These are phyloP conservation scores for Diadegma fenestrale DNA, from an alignment of 2,888 invertebrate species.

Conservation along the genomic window DNA sequence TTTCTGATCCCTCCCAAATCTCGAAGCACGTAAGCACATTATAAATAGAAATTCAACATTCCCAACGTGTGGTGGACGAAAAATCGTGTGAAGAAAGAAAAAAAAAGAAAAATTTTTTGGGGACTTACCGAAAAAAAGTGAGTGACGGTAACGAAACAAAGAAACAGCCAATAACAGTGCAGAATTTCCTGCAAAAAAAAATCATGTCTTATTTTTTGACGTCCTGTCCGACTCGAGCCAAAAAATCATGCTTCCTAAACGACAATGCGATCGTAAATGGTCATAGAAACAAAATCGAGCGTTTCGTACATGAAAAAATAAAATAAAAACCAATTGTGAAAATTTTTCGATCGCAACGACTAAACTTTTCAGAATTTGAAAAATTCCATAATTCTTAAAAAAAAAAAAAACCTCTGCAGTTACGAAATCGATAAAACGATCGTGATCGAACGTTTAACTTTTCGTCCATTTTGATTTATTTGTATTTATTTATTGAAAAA, in stretches of 20 bases:
- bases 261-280: neutral
- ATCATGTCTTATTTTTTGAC: constrained; percentile 23
- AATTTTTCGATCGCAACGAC: neutral
- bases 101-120: neutral
- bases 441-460: neutral
- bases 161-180: constrained; percentile 46
- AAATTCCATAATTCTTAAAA: too few relatives aligned
- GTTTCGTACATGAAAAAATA: neutral
- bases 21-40: neutral
- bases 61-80: neutral
- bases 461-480: neutral
- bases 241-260: constrained; percentile 7
- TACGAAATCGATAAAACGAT: neutral
- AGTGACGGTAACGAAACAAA: constrained; percentile 46
- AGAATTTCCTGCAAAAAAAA: constrained; percentile 59
- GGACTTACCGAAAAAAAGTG: constrained; percentile 54
- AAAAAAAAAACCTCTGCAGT: too few relatives aligned
- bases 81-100: neutral
- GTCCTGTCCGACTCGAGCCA: neutral
- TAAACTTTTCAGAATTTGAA: too few relatives aligned
- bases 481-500: neutral
- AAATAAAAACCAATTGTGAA: neutral
- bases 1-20: neutral
- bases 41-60: neutral
- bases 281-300: neutral